These are phyloP conservation scores for Drosophila nr. perissopoda DNA, from an alignment of 2,888 invertebrate species.

Conservation along the genomic window DNA sequence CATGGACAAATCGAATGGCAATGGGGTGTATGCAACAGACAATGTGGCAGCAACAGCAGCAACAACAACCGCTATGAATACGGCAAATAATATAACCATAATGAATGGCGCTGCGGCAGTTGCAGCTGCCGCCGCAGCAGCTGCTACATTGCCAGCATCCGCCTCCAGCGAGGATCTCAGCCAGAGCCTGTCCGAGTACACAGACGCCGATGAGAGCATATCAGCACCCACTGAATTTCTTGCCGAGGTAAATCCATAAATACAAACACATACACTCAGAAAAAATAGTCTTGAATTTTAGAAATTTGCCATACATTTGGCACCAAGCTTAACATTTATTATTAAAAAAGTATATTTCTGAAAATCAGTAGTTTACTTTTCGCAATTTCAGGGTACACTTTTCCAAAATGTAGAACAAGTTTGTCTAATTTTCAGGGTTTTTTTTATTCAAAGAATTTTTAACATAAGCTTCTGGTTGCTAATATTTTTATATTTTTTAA, in stretches of 20 bases:
- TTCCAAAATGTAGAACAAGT: too few species aligned
- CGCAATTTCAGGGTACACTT: too few species aligned
- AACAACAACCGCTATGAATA: conserved; percentile 39
- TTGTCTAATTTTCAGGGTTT: too few species aligned
- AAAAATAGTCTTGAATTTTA: too few species aligned
- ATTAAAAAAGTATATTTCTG: too few species aligned
- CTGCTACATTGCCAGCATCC: conserved; percentile 80
- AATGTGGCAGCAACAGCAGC: conserved; percentile 49
- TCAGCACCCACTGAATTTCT: conserved; percentile 92
- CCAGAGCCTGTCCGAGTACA: conserved; percentile 87
- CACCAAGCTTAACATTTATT: too few species aligned
- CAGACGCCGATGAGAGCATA: conserved; percentile 89
- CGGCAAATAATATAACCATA: conserved; percentile 66
- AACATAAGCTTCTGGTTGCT: too few species aligned
- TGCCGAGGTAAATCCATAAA: conserved; percentile 87
- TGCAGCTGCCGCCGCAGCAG: conserved; percentile 62
- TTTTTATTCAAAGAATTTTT: too few species aligned
- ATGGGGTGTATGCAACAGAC: conserved; percentile 81
- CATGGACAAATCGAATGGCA: conserved; percentile 85
- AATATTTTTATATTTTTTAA: too few species aligned
- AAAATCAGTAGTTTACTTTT: too few species aligned
- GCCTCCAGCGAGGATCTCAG: conserved; percentile 88
- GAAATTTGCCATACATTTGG: too few species aligned
- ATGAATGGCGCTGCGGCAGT: conserved; percentile 72
- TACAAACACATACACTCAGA: not conserved